Percentiles rank a stretch among this genome's conserved stretches.
Evolutionary conservation across 2,888 invertebrate genomes (phyloP).

Genomic region (Phorcus lineatus): DNA sequence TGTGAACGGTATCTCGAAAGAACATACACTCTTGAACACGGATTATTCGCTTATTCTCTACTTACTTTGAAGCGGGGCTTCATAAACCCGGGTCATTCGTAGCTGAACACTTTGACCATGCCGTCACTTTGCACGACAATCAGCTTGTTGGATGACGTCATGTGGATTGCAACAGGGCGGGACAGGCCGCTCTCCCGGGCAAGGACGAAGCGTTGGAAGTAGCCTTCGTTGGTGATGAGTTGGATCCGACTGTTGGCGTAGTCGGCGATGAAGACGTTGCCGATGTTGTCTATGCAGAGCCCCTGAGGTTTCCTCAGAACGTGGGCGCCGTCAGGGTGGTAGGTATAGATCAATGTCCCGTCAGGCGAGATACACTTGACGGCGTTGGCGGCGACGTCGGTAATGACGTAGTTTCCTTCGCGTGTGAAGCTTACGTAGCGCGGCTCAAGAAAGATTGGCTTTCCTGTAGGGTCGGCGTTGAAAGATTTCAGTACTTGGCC

Average conservation of each 20-base stretch:
- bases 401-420: slow-evolving; percentile 59
- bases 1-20: no score
- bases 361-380: slow-evolving; percentile 53
- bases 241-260: slow-evolving; percentile 61
- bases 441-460: slow-evolving; percentile 53
- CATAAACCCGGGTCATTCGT: slow-evolving; percentile 44
- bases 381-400: slow-evolving; percentile 52
- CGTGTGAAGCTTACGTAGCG: slow-evolving; percentile 56
- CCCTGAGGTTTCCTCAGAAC: slow-evolving; percentile 58
- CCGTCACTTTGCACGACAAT: slow-evolving; percentile 68
- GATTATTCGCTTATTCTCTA: neutral
- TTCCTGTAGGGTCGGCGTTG: slow-evolving; percentile 40
- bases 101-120: slow-evolving; percentile 67
- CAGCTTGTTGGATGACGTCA: slow-evolving; percentile 57
- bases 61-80: slow-evolving; percentile 30
- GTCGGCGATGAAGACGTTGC: slow-evolving; percentile 64
- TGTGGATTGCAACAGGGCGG: slow-evolving; percentile 61
- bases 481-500: slow-evolving; percentile 57
- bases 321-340: slow-evolving; percentile 48
- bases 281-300: slow-evolving; percentile 61
- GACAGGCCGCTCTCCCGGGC: slow-evolving; percentile 58
- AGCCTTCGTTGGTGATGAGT: slow-evolving; percentile 58
- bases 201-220: slow-evolving; percentile 61
- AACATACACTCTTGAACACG: no score
- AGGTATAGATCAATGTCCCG: slow-evolving; percentile 53